Percentiles rank a stretch among this genome's conserved stretches.
phyloP scores from a whole-genome alignment of 2,797 vertebrate species.

The Micromesistius poutassou region DNA sequence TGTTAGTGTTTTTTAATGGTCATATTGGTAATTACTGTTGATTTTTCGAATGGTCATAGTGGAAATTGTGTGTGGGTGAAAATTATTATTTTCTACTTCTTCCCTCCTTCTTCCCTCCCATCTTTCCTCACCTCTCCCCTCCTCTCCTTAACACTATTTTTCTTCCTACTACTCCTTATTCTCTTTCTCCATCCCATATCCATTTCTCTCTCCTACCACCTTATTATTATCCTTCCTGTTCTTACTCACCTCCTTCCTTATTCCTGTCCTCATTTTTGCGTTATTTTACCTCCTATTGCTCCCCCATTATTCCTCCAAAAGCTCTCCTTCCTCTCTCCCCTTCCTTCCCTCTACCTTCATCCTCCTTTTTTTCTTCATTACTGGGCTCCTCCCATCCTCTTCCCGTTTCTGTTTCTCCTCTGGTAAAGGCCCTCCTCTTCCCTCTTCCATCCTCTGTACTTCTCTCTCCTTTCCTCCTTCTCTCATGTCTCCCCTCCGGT shows the following conservation, averaged over 20 bases:
- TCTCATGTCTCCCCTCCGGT: not conserved
- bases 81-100: too few species aligned
- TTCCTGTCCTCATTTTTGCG: not conserved
- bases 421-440: not conserved
- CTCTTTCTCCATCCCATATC: not conserved
- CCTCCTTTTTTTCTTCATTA: conserved; percentile 1
- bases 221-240: not conserved
- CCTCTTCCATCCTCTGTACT: not conserved
- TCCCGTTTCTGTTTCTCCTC: not conserved
- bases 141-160: not conserved
- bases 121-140: not conserved
- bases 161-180: not conserved
- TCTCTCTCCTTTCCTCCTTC: not conserved
- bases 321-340: not conserved
- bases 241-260: not conserved
- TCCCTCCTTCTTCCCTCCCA: not conserved
- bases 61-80: too few species aligned
- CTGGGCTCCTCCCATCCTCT: not conserved
- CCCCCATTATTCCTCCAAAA: not conserved
- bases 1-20: too few species aligned
- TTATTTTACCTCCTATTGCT: not conserved
- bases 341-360: not conserved
- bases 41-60: too few species aligned
- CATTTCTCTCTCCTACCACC: not conserved
- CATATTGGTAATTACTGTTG: too few species aligned